phyloP scores from a whole-genome alignment of 1,140 invertebrate species.

The Uloborus diversus region DNA sequence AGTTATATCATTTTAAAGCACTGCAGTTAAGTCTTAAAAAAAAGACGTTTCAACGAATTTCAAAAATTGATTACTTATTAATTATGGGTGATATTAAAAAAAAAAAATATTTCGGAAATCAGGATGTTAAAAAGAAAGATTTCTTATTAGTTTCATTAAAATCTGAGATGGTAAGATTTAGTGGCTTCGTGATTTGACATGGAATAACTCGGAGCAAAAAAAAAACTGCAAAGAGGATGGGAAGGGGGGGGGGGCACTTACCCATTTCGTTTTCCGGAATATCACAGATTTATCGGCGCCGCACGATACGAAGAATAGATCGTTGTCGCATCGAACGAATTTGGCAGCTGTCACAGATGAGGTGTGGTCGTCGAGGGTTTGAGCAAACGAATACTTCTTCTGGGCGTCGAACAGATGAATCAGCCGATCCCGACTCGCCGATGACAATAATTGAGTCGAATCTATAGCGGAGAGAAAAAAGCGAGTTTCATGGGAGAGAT shows the following conservation, averaged over 20 bases:
- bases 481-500: slow-evolving; percentile 66
- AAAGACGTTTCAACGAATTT: no score
- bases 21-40: no score
- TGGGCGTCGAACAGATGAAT: slow-evolving; percentile 94
- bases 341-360: slow-evolving; percentile 92
- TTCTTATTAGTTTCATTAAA: no score
- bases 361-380: slow-evolving; percentile 95
- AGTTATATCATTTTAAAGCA: no score
- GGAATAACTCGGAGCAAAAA: no score
- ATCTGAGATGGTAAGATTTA: no score
- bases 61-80: no score
- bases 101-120: no score
- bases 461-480: neutral
- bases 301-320: slow-evolving; percentile 90
- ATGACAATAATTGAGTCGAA: slow-evolving; percentile 69
- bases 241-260: neutral
- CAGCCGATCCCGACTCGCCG: slow-evolving; percentile 89
- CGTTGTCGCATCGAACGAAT: slow-evolving; percentile 72
- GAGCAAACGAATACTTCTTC: slow-evolving; percentile 85
- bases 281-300: slow-evolving; percentile 97
- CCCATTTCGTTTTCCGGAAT: slow-evolving; percentile 73
- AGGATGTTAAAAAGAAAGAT: no score
- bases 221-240: neutral
- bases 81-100: no score
- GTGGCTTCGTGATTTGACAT: no score